Conservation (phyloP, 2,888 invertebrate genomes). For the Hartigia nigra region DNA sequence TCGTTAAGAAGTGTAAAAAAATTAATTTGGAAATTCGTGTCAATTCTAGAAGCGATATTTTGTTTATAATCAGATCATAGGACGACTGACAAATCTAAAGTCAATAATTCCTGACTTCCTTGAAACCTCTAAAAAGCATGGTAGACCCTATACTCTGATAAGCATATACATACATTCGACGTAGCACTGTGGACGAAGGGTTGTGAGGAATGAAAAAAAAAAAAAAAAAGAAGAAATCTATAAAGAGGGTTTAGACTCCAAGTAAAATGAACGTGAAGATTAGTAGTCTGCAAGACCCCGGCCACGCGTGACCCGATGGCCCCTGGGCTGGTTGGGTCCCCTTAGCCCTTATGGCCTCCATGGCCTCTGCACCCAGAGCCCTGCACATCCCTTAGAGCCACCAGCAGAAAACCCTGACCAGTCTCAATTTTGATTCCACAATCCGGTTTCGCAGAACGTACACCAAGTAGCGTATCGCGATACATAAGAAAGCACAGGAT, state of each 20-base stretch:
- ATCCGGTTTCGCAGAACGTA: constrained; percentile 40
- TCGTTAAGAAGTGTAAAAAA: neutral
- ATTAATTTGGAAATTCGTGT: neutral
- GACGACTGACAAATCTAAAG: neutral
- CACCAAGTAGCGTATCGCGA: neutral
- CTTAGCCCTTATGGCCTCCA: neutral
- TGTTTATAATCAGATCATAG: neutral
- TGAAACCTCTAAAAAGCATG: neutral
- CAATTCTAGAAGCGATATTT: neutral
- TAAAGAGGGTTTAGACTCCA: neutral
- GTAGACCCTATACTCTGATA: neutral
- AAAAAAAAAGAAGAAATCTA: neutral
- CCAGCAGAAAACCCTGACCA: constrained; percentile 56
- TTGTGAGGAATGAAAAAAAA: neutral
- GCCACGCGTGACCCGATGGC: constrained; percentile 46
- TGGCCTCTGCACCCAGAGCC: constrained; percentile 23
- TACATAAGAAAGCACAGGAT: neutral
- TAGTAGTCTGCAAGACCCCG: constrained; percentile 21
- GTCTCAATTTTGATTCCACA: constrained; percentile 58
- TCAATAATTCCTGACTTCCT: neutral
- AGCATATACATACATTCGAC: neutral
- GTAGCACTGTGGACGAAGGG: neutral
- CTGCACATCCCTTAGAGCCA: constrained; percentile 8
- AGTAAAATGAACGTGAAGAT: constrained; percentile 20
- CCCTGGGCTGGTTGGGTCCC: constrained; percentile 36